Evolutionary conservation across 2,113 vertebrate genomes (phyloP).

Genomic region (Gorsachius goisagi): DNA sequence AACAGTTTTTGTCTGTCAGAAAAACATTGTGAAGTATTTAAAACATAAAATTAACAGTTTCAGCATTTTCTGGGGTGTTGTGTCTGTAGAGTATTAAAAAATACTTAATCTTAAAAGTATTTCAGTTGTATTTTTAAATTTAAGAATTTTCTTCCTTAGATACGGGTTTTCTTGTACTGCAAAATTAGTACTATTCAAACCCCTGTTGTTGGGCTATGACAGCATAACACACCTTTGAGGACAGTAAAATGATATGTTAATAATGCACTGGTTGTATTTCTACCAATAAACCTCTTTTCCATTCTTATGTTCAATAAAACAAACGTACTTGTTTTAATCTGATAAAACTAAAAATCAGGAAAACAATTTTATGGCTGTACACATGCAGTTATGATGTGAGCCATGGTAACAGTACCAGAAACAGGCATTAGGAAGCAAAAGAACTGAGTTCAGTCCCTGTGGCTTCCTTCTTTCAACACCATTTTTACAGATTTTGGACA

Average conservation of each 20-base stretch:
- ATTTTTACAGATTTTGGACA: background rate
- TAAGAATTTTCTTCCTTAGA: background rate
- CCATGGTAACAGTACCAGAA: background rate
- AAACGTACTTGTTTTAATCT: background rate
- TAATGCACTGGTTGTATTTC: background rate
- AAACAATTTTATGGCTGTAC: background rate
- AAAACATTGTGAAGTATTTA: background rate
- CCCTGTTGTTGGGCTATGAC: background rate
- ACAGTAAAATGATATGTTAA: background rate
- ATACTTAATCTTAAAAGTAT: background rate
- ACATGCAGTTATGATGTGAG: background rate
- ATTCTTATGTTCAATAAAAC: background rate
- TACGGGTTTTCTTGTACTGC: background rate
- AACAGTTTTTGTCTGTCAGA: background rate
- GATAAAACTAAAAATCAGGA: background rate
- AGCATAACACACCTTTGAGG: background rate
- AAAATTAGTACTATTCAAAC: background rate
- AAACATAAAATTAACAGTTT: background rate
- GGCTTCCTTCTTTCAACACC: background rate
- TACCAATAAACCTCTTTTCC: background rate
- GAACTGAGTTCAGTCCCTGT: background rate
- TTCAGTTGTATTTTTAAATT: background rate
- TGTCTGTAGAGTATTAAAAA: background rate
- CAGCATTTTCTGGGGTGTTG: background rate
- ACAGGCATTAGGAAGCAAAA: background rate